These are phyloP conservation scores for Ctenoplectra terminalis DNA, from an alignment of 1,140 invertebrate genomes.

Conservation along the genomic window DNA sequence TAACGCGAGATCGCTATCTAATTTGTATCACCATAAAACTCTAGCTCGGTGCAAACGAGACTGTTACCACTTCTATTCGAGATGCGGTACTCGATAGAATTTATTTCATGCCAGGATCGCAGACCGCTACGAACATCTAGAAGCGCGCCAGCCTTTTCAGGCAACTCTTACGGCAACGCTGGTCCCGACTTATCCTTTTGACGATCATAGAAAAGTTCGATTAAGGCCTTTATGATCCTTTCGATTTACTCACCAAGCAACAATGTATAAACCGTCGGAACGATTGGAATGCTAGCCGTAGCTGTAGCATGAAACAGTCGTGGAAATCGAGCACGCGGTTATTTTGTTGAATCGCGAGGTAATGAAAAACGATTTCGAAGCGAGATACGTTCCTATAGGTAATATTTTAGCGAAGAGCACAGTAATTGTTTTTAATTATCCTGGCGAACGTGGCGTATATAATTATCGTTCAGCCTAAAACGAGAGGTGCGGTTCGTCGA, in stretches of 20 bases:
- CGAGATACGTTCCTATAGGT: slow-evolving; percentile 28
- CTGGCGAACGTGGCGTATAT: slow-evolving; percentile 67
- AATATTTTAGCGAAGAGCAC: slow-evolving; percentile 55
- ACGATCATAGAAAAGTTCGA: slow-evolving; percentile 5
- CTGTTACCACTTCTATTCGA: slow-evolving; percentile 32
- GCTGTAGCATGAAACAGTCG: slow-evolving; percentile 3
- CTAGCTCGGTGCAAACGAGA: slow-evolving; percentile 51
- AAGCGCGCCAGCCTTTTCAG: not conserved
- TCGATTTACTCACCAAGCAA: no score
- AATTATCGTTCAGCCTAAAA: slow-evolving; percentile 62
- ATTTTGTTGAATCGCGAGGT: not conserved
- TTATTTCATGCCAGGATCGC: slow-evolving; percentile 49
- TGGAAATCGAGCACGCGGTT: not conserved
- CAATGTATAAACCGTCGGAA: no score
- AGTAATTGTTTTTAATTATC: slow-evolving; percentile 77
- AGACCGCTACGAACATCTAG: not conserved
- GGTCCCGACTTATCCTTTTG: slow-evolving; percentile 9
- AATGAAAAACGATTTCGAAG: slow-evolving; percentile 12
- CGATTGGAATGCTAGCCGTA: no score
- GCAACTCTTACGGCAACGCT: not conserved
- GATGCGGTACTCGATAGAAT: slow-evolving; percentile 51
- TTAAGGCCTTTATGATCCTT: no score
- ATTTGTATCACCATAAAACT: slow-evolving; percentile 66
- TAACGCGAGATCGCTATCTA: slow-evolving; percentile 64
- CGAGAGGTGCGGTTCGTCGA: slow-evolving; percentile 53